Evolutionary conservation across 2,797 vertebrate genomes (phyloP).

Genomic region (Bovichtus diacanthus): DNA sequence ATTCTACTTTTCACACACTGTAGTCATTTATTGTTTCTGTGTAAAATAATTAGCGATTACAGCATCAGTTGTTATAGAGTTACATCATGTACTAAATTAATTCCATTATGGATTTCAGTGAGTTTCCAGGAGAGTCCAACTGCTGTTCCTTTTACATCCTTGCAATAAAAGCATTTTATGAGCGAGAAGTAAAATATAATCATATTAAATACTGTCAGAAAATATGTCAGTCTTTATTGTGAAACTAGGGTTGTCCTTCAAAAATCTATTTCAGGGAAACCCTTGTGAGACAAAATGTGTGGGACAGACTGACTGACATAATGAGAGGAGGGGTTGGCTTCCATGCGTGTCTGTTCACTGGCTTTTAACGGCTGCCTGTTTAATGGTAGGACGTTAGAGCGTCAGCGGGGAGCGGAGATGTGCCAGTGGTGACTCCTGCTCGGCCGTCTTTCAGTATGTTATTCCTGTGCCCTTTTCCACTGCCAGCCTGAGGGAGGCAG

Average conservation of each 20-base stretch:
- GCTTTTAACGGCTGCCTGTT: slow-evolving; percentile 58
- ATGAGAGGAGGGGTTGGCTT: slow-evolving; percentile 27
- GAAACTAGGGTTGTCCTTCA: slow-evolving; percentile 28
- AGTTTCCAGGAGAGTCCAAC: not conserved
- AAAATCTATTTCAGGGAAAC: slow-evolving; percentile 18
- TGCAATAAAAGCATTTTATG: slow-evolving; percentile 1
- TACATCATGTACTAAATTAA: not conserved
- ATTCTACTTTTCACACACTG: not conserved
- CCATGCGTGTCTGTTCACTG: slow-evolving; percentile 49
- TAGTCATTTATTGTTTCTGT: no score
- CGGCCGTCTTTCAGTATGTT: slow-evolving; percentile 71
- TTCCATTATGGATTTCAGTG: not conserved
- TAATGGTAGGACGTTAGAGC: slow-evolving; percentile 60
- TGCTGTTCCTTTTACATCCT: not conserved
- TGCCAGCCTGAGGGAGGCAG: slow-evolving; percentile 71
- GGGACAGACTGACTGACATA: slow-evolving; percentile 18
- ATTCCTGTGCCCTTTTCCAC: slow-evolving; percentile 72
- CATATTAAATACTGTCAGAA: not conserved
- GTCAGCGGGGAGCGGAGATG: slow-evolving; percentile 51
- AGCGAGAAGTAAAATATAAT: not conserved
- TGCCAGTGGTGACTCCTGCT: slow-evolving; percentile 72
- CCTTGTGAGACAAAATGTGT: not conserved
- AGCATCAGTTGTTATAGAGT: not conserved
- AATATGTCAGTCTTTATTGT: not conserved
- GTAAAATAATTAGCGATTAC: no score